Evolutionary conservation across 2,888 invertebrate species (phyloP), one percentile per base, ranked within the genome.

Genomic region (Eristalis pertinax): DNA sequence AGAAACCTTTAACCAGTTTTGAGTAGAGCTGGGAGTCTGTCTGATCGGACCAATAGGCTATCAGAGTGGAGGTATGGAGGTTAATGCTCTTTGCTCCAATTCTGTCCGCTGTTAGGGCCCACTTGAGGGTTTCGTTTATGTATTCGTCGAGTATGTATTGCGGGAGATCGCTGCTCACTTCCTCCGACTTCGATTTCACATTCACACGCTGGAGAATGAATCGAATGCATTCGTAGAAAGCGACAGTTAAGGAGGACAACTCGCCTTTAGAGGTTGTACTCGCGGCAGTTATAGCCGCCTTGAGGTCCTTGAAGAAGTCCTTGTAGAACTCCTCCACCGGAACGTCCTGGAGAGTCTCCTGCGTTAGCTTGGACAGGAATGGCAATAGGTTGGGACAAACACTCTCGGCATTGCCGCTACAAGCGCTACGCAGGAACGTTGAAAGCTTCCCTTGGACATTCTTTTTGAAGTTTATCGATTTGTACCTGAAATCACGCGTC

Each of bases 351-450:
- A 90, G 75, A 5, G 89, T 90, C 2, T 89, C 89, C 8, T 89
- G 84, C 2, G 91, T 89, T 88, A 97, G 95, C 63, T 94, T 93
- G 4, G 96, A 96, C 67, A 98, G 91, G 84, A 98, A 94, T 11
- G 97, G 97, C 76, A 97, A 93, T 77, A 98, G 92, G 92, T 96
- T 95, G 24, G 96, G 96, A 83, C 95, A 96, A 89, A 98, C 94
- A 8, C 95, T 94, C 72, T 94, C 93, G 10, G 97, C 97, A 92
- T 96, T 96, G 32, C 97, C 97, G 93, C 96, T 95, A 0, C 97
- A 97, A 69, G 96, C 97, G 90, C 94, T 94, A 88, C 94, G 94
- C 60, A 97, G 91, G 58, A 96, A 93, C 67, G 94, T 93, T 92
- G 95, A 95, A n/a, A 97, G 91, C 92, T 96, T 96, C 0, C 96